Evolutionary conservation across 53 echinoderm and acorn worm species (phyloP), one percentile per base, ranked within the genome.

Genomic region (Holothuria scabra): DNA sequence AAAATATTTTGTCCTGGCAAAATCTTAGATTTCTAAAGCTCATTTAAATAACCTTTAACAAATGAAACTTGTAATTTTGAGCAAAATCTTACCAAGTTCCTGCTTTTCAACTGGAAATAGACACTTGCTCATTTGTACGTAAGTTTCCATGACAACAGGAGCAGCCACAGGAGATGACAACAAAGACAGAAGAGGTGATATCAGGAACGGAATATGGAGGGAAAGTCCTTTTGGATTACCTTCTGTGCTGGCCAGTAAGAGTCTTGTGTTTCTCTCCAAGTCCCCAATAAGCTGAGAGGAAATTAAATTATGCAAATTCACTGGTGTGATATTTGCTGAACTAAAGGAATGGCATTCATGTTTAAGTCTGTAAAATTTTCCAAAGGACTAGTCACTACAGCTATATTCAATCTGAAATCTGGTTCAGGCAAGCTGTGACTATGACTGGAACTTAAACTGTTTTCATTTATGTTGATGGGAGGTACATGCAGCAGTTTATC

Each of bases 141-240:
- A 89, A 23, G 84, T 80, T 28, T 32, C 14, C 24, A 85, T 78
- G 26, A 85, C 84, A 64, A 76, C 58, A 1, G 83, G 82, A 13
- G 94, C 89, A 49, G 92, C 94, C 48, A 97, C 76, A 24, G 93
- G 94, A 8, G 92, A 97, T 9, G 91, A 86, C 61, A 90, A 56
- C 63, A 94, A 85, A 28, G 88, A 84, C 70, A 97, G 81, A 65
- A 94, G 83, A 49, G 76, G 69, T 16, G 86, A 79, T 59, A 97
- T 74, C 21, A 97, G 84, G 80, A 31, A 82, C 14, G 97, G 97
- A 49, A 97, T 86, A 67, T 89, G 87, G 5, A 30, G 61, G 52
- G 89, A 28, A 33, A 87, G 34, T 9, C 80, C 91, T 14, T 58
- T 21, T 10, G 90, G 84, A 58, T 91, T 92, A 10, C 97, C 94